A percentile compares a stretch with the other conserved stretches of the same genome.
Conservation (phyloP, 2,888 invertebrate species). For the Zonitis immaculata region DNA sequence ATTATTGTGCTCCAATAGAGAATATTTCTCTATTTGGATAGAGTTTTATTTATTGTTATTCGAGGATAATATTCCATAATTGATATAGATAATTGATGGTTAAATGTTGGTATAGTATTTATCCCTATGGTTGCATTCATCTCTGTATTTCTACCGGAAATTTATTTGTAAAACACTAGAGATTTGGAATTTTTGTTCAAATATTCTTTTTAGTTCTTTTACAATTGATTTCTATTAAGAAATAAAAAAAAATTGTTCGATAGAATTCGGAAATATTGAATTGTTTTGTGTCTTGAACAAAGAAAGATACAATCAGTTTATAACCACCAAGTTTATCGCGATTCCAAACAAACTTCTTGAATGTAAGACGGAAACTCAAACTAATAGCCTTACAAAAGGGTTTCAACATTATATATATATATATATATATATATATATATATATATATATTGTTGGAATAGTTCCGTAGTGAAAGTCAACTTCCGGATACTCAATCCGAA, state of each 20-base stretch:
- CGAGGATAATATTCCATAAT: not conserved
- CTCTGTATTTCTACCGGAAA: not conserved
- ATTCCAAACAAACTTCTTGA: slow-evolving; percentile 19
- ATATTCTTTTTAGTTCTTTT: too few relatives aligned
- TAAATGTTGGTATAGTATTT: not conserved
- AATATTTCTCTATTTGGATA: not conserved
- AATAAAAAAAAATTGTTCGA: not conserved
- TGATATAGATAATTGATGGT: not conserved
- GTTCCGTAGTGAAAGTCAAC: slow-evolving; percentile 13
- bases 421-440: too few relatives aligned
- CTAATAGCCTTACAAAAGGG: slow-evolving; percentile 24
- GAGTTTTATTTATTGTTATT: not conserved
- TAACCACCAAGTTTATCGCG: slow-evolving; percentile 19
- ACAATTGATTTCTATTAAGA: too few relatives aligned
- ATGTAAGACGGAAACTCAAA: slow-evolving; percentile 23
- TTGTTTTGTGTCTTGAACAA: slow-evolving; percentile 4
- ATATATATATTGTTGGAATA: too few relatives aligned
- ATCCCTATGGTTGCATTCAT: not conserved
- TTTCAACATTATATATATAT: slow-evolving; percentile 20
- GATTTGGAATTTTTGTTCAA: too few relatives aligned
- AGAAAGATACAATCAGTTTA: slow-evolving; percentile 18
- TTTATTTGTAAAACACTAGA: too few relatives aligned
- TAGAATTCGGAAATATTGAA: not conserved
- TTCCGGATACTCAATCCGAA: slow-evolving; percentile 15
- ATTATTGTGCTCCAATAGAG: not conserved